These are phyloP conservation scores for Cotesia chilonis DNA, from an alignment of 1,140 invertebrate genomes.

Conservation along the genomic window DNA sequence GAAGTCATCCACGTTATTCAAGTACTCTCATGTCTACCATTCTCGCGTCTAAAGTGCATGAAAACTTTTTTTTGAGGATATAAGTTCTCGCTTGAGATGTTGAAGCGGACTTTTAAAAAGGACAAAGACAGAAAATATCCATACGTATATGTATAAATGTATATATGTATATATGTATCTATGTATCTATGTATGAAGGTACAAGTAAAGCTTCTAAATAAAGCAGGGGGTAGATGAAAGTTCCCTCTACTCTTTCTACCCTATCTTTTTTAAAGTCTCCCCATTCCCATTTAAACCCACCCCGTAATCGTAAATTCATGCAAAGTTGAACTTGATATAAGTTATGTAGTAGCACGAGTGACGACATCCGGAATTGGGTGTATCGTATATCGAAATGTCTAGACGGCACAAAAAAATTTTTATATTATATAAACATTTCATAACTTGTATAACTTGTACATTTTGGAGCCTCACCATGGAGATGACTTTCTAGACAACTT, in stretches of 20 bases:
- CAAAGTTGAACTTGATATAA: constrained; percentile 38
- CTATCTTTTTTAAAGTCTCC: not conserved
- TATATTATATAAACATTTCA: constrained; percentile 18
- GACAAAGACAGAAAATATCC: not conserved
- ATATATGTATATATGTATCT: not conserved
- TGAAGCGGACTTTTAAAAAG: constrained; percentile 20
- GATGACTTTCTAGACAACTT: too few relatives aligned
- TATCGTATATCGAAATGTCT: constrained; percentile 33
- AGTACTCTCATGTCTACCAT: constrained; percentile 2
- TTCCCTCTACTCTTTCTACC: constrained; percentile 1
- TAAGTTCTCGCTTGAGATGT: constrained; percentile 20
- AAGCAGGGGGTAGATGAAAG: constrained; percentile 8
- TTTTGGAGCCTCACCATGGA: too few relatives aligned
- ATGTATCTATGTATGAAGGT: constrained; percentile 2
- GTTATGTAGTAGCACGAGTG: constrained; percentile 38
- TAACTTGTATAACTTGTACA: not conserved
- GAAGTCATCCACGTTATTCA: constrained; percentile 26
- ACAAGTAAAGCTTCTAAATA: constrained; percentile 9
- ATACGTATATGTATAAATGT: too few relatives aligned
- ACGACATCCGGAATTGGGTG: constrained; percentile 36
- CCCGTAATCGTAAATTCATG: not conserved
- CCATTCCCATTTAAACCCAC: constrained; percentile 1
- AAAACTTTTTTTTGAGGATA: constrained; percentile 23
- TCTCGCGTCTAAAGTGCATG: constrained; percentile 16
- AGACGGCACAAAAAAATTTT: constrained; percentile 19